phyloP scores from a whole-genome alignment of 2,888 invertebrate genomes.

The Stenurella melanura region DNA sequence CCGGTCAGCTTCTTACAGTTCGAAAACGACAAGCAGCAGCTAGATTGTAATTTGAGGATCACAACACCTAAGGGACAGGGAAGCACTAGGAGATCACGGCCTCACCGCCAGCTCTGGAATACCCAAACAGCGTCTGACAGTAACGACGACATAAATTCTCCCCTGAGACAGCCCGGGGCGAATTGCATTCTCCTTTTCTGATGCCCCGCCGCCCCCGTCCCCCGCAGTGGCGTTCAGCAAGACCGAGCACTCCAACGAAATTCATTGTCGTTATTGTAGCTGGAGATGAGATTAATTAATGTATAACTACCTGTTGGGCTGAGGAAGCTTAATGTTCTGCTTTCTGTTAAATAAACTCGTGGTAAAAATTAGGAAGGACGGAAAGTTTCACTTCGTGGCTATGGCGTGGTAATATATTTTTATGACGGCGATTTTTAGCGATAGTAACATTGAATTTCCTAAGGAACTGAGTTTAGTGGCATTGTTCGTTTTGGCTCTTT shows the following conservation, averaged over 20 bases:
- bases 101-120: constrained; percentile 56
- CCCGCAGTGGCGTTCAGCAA: constrained; percentile 5
- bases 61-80: constrained; percentile 71
- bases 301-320: constrained; percentile 55
- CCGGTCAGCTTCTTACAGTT: constrained; percentile 69
- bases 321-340: constrained; percentile 47
- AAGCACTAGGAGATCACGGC: constrained; percentile 54
- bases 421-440: no score
- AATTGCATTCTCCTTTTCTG: constrained; percentile 59
- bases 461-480: no score
- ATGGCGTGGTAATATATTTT: no score
- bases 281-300: constrained; percentile 54
- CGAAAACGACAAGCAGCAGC: constrained; percentile 65
- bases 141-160: constrained; percentile 74
- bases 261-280: constrained; percentile 47
- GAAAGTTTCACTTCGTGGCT: background rate
- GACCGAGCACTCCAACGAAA: constrained; percentile 13
- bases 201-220: background rate
- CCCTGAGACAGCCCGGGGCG: constrained; percentile 65
- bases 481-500: no score
- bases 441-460: no score
- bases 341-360: constrained; percentile 48
- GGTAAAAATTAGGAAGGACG: constrained; percentile 43
- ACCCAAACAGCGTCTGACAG: constrained; percentile 72
- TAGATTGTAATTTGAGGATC: constrained; percentile 73